phyloP scores from a whole-genome alignment of 2,888 invertebrate genomes.

The Amphipoea oculea region DNA sequence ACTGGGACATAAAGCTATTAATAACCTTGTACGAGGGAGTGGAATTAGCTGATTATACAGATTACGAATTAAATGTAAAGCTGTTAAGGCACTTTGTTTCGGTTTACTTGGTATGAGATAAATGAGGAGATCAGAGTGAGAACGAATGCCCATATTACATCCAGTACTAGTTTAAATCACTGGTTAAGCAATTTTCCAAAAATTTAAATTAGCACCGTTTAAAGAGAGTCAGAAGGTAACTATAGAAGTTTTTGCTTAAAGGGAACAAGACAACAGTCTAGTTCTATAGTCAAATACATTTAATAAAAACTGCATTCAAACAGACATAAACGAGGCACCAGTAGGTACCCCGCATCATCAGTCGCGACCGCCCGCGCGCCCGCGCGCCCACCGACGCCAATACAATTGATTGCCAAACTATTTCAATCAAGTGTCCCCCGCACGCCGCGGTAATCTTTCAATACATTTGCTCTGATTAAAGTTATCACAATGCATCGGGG shows the following conservation, averaged over 20 bases:
- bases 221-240: neutral
- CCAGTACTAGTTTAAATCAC: neutral
- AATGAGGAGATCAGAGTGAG: neutral
- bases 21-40: conserved; percentile 23
- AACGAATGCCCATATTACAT: neutral
- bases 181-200: neutral
- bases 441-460: conserved; percentile 58
- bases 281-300: neutral
- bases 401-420: conserved; percentile 34
- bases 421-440: conserved; percentile 44
- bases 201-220: neutral
- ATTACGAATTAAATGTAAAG: conserved; percentile 45
- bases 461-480: conserved; percentile 68
- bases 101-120: neutral
- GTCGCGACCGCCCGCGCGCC: neutral
- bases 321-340: conserved; percentile 2
- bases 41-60: conserved; percentile 45
- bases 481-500: conserved; percentile 60
- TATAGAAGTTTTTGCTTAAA: neutral
- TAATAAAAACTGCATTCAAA: neutral
- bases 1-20: conserved; percentile 35
- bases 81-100: conserved; percentile 6
- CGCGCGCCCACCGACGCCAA: neutral
- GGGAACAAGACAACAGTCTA: neutral
- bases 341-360: neutral